phyloP scores from a whole-genome alignment of 2,888 invertebrate species.

The Cynaeus angustus region DNA sequence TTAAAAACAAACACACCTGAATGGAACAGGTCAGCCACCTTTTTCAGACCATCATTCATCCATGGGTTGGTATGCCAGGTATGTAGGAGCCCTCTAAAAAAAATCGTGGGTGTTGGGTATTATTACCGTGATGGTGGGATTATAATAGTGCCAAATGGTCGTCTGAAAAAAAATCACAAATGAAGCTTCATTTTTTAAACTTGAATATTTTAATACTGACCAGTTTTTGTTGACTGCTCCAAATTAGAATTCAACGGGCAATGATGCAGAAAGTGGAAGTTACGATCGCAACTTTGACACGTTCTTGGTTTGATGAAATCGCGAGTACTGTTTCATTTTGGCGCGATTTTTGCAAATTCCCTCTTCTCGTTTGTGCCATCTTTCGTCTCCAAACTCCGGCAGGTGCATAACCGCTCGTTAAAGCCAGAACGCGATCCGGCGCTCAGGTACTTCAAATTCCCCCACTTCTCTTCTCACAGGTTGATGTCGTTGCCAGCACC shows the following conservation, averaged over 20 bases:
- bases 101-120: conserved; percentile 3
- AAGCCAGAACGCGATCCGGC: conserved; percentile 38
- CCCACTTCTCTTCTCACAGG: conserved; percentile 44
- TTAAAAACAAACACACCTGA: conserved; percentile 14
- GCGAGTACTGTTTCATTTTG: neutral
- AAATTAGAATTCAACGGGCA: too few species aligned
- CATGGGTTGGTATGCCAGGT: conserved; percentile 1
- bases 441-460: conserved; percentile 43
- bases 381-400: conserved; percentile 30
- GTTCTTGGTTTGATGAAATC: too few species aligned
- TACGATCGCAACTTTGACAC: too few species aligned
- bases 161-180: too few species aligned
- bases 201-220: too few species aligned
- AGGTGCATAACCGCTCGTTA: conserved; percentile 44
- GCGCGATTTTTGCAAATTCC: neutral
- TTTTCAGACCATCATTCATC: conserved; percentile 21
- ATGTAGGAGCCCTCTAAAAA: neutral
- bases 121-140: too few species aligned
- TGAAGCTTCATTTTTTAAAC: too few species aligned
- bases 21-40: conserved; percentile 25
- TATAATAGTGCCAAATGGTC: too few species aligned
- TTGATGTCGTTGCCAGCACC: conserved; percentile 49
- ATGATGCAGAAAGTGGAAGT: too few species aligned
- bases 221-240: too few species aligned
- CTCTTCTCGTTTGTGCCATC: neutral